Base-by-base conservation (phyloP, 2,888 invertebrate genomes). In the Aporophyla nigra region DNA sequence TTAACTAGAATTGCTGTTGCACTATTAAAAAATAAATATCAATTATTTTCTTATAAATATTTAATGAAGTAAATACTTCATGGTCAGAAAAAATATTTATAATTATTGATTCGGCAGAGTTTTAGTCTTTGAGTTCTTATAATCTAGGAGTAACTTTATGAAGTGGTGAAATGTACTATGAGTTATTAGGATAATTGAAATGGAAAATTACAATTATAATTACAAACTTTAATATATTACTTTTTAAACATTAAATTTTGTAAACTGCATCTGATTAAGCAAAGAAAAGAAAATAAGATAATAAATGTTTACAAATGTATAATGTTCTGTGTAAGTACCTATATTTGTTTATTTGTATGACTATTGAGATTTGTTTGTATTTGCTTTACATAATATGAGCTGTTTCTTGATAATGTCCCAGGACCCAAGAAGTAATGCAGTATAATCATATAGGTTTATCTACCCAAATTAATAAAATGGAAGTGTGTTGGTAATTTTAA, bases 151-250 rank as follows among this genome's bases (percentile, higher is more conserved):
- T 33, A 33, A 33, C 33, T 33, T 33, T 33, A 33, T 33, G 33
- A 33, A 33, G 33, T 33, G 33, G 33, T 33, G 33, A 33, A 33
- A 33, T 33, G 33, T 33, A 33, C 3, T 33, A 33, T 33, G 33
- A 33, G 33, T 33, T 33, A 33, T 2, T 24, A 70, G n/a, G 40
- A 51, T 62, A 54, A 72, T 69, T 68, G 61, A 51, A 72, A 67
- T 76, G 70, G 71, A 80, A 83, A 72, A 80, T 59, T 51, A 83
- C 43, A 53, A n/a, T n/a, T n/a, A n/a, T n/a, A n/a, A n/a, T n/a
- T n/a, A n/a, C n/a, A n/a, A n/a, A n/a, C 7, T 51, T 33, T 40
- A 33, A 49, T 65, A 65, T 16, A 16, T 27, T 53, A n/a, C 7
- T 7, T 54, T 51, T 21, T 24, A 21, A 19, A 51, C 10, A 24